Evolutionary conservation across 2,797 vertebrate species (phyloP), one percentile per base, ranked within the genome.

Genomic region (Enteromius fasciolatus): DNA sequence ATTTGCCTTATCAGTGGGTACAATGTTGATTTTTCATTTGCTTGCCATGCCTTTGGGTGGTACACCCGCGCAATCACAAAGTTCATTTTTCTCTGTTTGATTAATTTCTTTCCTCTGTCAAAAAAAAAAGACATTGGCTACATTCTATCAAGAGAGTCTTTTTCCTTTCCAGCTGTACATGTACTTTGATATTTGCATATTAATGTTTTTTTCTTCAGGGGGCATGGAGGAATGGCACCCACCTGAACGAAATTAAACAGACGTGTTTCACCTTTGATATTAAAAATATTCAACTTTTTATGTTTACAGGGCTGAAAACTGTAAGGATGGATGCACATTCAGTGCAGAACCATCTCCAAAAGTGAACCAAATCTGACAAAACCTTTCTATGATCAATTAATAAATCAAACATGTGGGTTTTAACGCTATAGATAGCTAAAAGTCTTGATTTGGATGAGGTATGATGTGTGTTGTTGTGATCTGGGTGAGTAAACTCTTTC

Each of bases 1-100:
- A 92, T 92, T 92, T 79, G 87, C 88, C 93, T 96, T 95, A 96
- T 96, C 94, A 93, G 90, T 85, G 88, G 90, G 88, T 92, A 94
- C 93, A 94, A 94, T 95, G 94, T 93, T 94, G 93, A 92, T 92
- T 94, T 94, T 94, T 90, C 94, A 96, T 96, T 95, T 95, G 92
- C 17, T 66, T 92, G 93, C 91, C 90, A 95, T 95, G 95, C 95
- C 95, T 95, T 94, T 94, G 95, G 95, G 95, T 95, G 94, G 89
- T 85, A 93, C 92, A 94, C 91, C 90, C 93, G 89, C 92, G 93
- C 87, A 95, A 93, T 94, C 93, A 92, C 91, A 94, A 83, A 94
- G 88, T 92, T 92, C 93, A 95, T 89, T 94, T 95, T 91, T 83
- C 92, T 91, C 91, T 89, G 93, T 95, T 95, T 96, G 94, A 96